Conservation (phyloP, 2,113 vertebrate species). For the Steatornis caripensis region DNA sequence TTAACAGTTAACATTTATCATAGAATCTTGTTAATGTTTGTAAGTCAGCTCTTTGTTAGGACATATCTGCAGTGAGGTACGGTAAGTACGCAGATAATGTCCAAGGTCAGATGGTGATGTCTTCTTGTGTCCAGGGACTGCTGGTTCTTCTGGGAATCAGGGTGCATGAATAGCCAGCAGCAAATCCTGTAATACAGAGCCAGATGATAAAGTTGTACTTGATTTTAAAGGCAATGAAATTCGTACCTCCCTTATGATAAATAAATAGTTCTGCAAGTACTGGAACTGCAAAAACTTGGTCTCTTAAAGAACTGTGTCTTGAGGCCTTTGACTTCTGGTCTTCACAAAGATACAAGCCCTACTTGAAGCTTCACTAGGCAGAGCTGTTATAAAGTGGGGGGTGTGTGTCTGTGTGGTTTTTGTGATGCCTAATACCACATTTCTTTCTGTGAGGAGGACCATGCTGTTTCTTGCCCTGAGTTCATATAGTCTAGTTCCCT, state of each 20-base stretch:
- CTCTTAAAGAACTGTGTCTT: neutral
- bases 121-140: neutral
- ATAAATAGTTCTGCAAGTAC: neutral
- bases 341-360: neutral
- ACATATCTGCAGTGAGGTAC: neutral
- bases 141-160: neutral
- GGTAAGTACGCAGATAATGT: neutral
- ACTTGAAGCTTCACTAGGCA: neutral
- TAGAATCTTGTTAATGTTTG: neutral
- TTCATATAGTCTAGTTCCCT: neutral
- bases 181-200: neutral
- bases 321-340: neutral
- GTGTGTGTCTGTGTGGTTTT: neutral
- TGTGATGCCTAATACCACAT: neutral
- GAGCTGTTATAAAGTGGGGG: neutral
- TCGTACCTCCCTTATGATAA: neutral
- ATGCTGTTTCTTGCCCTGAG: neutral
- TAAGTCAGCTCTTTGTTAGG: neutral
- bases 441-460: neutral
- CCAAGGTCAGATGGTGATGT: neutral
- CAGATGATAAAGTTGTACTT: neutral
- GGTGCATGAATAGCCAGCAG: neutral
- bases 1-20: conserved; percentile 12
- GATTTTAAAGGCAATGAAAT: neutral
- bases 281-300: neutral